phyloP scores from a whole-genome alignment of 2,888 invertebrate genomes.

The Germaria angustata region DNA sequence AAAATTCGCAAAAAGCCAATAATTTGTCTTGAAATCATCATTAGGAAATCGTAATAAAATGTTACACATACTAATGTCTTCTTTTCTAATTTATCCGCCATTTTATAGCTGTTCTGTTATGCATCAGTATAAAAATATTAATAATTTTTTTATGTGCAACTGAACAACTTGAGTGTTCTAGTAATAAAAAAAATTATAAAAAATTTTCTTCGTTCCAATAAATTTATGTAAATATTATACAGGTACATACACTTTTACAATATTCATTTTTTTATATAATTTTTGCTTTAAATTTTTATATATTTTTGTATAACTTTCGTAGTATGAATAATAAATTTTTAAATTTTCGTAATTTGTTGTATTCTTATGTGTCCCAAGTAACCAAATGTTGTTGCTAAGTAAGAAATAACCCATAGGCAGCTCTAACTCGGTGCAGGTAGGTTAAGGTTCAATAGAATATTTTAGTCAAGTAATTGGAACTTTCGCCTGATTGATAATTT shows the following conservation, averaged over 20 bases:
- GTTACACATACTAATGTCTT: too few relatives aligned
- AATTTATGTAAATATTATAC: neutral
- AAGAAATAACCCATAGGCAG: too few relatives aligned
- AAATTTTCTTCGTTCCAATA: too few relatives aligned
- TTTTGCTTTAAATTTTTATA: conserved; percentile 36
- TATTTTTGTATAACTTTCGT: conserved; percentile 10
- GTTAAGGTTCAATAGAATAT: too few relatives aligned
- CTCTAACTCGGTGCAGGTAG: too few relatives aligned
- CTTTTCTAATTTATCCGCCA: too few relatives aligned
- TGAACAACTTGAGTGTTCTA: neutral
- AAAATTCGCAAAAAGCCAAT: too few relatives aligned
- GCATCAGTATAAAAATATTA: neutral
- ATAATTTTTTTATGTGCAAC: neutral
- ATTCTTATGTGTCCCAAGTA: conserved; percentile 46
- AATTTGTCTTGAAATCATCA: too few relatives aligned
- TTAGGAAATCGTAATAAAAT: too few relatives aligned
- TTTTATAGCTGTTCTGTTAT: neutral
- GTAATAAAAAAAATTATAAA: too few relatives aligned
- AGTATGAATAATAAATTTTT: conserved; percentile 56
- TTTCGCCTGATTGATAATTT: too few relatives aligned
- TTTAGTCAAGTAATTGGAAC: too few relatives aligned
- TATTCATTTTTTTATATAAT: neutral
- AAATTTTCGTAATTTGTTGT: conserved; percentile 61
- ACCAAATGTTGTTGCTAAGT: conserved; percentile 28
- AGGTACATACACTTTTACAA: conserved; percentile 3